phyloP scores from a whole-genome alignment of 2,888 invertebrate genomes.

The Diplolepis rosae region DNA sequence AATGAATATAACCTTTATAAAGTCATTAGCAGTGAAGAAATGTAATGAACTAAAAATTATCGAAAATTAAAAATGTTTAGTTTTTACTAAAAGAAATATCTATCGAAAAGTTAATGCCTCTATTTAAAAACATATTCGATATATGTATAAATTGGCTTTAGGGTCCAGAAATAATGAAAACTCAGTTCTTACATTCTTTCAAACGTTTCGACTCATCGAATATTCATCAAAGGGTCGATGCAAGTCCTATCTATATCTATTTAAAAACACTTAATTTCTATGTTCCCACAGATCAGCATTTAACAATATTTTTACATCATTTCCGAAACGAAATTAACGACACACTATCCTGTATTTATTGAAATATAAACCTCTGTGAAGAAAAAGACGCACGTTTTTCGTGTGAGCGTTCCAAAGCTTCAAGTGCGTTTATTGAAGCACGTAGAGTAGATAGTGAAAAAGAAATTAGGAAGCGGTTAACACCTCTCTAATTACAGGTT shows the following conservation, averaged over 20 bases:
- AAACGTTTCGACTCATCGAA: no score
- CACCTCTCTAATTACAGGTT: slow-evolving; percentile 24
- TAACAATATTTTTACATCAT: neutral
- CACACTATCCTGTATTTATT: slow-evolving; percentile 10
- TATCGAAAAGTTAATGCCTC: neutral
- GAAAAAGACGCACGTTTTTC: slow-evolving; percentile 8
- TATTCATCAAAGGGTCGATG: no score
- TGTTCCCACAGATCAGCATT: slow-evolving; percentile 7
- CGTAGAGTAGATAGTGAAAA: slow-evolving; percentile 28
- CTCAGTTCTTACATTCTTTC: no score
- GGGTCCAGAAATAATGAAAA: no score
- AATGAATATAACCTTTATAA: slow-evolving; percentile 13
- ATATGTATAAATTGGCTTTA: no score
- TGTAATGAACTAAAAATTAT: neutral
- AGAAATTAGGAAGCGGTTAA: slow-evolving; percentile 25
- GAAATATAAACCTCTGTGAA: slow-evolving; percentile 11
- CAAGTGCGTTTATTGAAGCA: slow-evolving; percentile 24
- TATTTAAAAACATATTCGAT: no score
- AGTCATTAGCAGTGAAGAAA: slow-evolving; percentile 6
- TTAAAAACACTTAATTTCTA: neutral
- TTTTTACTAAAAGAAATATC: no score
- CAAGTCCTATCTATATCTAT: neutral
- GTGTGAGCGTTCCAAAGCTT: neutral
- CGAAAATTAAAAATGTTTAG: neutral
- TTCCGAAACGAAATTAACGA: slow-evolving; percentile 3